Evolutionary conservation across 1,140 invertebrate genomes (phyloP).

Genomic region (Heliconius nattereri): DNA sequence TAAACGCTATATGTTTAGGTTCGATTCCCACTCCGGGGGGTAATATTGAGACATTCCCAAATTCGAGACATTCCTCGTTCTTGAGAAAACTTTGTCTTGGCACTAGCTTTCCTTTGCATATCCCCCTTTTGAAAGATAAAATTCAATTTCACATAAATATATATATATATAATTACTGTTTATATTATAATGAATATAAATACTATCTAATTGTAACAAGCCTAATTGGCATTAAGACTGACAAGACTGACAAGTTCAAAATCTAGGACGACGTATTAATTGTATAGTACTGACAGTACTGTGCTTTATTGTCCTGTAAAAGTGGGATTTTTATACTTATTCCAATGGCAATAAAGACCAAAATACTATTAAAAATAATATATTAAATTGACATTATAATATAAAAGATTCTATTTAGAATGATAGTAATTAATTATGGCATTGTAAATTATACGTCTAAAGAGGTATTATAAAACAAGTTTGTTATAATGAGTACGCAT

Average conservation of each 20-base stretch:
- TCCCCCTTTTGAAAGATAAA: no score
- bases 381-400: not conserved
- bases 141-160: no score
- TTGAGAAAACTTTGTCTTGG: no score
- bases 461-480: not conserved
- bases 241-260: constrained; percentile 8
- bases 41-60: no score
- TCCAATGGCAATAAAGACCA: not conserved
- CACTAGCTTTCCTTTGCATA: no score
- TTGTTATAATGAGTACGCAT: not conserved
- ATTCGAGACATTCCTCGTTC: no score
- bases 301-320: not conserved
- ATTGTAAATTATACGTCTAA: not conserved
- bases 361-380: not conserved
- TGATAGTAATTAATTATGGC: not conserved
- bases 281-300: not conserved
- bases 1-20: no score
- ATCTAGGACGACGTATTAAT: not conserved
- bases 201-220: not conserved
- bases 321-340: not conserved
- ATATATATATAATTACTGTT: not conserved
- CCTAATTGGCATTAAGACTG: constrained; percentile 8
- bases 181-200: not conserved
- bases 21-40: no score
- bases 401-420: not conserved